Conservation (phyloP, 2,888 invertebrate genomes). For the Ectobius pallidus region DNA sequence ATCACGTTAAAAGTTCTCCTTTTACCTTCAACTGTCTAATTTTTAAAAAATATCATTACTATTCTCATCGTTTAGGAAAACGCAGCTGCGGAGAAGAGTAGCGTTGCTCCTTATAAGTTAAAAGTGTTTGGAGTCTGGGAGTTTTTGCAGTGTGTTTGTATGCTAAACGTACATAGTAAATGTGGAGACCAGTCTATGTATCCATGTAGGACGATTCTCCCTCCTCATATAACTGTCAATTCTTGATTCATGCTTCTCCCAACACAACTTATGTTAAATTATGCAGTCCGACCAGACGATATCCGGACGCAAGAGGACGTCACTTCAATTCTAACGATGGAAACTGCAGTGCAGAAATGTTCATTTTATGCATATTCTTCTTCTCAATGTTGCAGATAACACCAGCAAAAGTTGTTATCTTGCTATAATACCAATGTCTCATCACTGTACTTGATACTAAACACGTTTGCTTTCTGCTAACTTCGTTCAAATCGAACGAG, state of each 20-base stretch:
- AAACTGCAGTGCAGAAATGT: background rate
- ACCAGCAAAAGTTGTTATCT: too few species aligned
- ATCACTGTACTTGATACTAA: too few species aligned
- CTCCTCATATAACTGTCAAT: conserved; percentile 27
- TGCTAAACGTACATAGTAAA: background rate
- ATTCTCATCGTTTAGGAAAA: too few species aligned
- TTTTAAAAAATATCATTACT: too few species aligned
- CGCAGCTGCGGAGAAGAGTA: too few species aligned
- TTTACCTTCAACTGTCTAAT: too few species aligned
- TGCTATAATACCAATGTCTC: too few species aligned
- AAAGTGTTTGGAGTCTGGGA: too few species aligned
- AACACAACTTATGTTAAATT: conserved; percentile 29
- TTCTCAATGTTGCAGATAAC: background rate
- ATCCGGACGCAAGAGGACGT: conserved; percentile 13
- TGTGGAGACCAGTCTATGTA: background rate
- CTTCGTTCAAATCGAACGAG: too few species aligned
- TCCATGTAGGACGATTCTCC: background rate
- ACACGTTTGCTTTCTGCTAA: too few species aligned
- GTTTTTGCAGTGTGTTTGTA: conserved; percentile 11
- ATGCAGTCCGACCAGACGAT: conserved; percentile 20
- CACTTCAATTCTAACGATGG: conserved; percentile 17
- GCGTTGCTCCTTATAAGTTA: too few species aligned
- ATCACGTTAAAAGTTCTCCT: too few species aligned
- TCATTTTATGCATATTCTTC: background rate
- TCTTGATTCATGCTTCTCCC: conserved; percentile 18